phyloP scores from a whole-genome alignment of 2,888 invertebrate species.

The Netelia inedita region DNA sequence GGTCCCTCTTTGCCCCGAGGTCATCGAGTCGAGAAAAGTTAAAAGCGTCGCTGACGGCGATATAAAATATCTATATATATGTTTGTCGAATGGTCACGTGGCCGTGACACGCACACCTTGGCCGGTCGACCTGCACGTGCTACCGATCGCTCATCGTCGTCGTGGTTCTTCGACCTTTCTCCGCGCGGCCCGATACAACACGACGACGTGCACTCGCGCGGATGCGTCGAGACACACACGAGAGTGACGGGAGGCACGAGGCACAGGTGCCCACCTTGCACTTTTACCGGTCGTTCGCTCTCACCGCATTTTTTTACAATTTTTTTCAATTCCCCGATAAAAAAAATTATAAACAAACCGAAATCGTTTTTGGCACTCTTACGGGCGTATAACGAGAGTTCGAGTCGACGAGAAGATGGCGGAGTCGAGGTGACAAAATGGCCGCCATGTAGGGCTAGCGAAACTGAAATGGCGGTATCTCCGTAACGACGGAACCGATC shows the following conservation, averaged over 20 bases:
- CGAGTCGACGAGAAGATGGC: no score
- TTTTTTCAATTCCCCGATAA: no score
- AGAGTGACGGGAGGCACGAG: not conserved
- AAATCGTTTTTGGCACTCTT: no score
- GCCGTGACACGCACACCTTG: conserved; percentile 75
- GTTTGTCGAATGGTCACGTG: conserved; percentile 71
- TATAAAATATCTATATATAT: conserved; percentile 18
- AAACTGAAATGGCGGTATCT: no score
- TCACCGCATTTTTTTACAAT: not conserved
- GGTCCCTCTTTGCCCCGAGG: no score
- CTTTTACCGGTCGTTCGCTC: conserved; percentile 20
- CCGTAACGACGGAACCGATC: no score
- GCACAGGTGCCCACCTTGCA: conserved; percentile 29
- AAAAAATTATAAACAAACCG: no score
- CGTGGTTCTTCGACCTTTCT: conserved; percentile 58
- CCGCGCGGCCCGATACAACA: conserved; percentile 29
- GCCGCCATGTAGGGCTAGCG: no score
- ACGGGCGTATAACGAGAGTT: no score
- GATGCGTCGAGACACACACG: not conserved
- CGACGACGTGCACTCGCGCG: conserved; percentile 4
- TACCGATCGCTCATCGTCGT: conserved; percentile 28
- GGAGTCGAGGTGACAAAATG: no score
- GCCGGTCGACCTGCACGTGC: conserved; percentile 48
- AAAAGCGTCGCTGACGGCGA: not conserved
- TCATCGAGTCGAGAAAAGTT: no score